Evolutionary conservation across 2,888 invertebrate genomes (phyloP).

Genomic region (Silvanus unidentatus): DNA sequence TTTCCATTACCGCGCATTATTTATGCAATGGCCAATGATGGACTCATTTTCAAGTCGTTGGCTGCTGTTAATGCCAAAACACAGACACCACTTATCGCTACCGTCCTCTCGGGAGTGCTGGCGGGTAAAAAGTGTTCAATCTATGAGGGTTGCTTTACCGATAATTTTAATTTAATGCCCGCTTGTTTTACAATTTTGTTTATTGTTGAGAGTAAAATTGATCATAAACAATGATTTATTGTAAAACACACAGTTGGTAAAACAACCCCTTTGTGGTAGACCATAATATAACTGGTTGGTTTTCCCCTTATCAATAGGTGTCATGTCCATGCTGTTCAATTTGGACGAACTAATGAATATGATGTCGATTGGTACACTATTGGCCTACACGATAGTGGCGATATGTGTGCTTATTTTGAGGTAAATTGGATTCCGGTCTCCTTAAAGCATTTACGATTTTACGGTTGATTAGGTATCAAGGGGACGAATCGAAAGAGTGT

Average conservation of each 20-base stretch:
- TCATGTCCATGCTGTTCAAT: conserved; percentile 86
- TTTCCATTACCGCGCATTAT: conserved; percentile 82
- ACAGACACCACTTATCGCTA: conserved; percentile 74
- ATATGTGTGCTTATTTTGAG: conserved; percentile 83
- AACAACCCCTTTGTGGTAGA: too few relatives aligned
- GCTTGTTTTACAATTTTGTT: too few relatives aligned
- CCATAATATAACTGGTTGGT: neutral
- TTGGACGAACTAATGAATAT: conserved; percentile 88
- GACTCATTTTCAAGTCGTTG: conserved; percentile 70
- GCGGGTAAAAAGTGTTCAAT: conserved; percentile 63
- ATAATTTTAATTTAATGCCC: too few relatives aligned
- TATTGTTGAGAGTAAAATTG: too few relatives aligned
- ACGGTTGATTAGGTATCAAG: conserved; percentile 29
- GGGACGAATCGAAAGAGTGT: conserved; percentile 19
- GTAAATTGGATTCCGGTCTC: conserved; percentile 43
- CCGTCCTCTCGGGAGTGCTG: conserved; percentile 67
- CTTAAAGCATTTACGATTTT: conserved; percentile 1
- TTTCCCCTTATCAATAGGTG: conserved; percentile 45
- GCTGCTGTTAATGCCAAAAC: conserved; percentile 66
- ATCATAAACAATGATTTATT: neutral
- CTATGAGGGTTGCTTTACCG: neutral
- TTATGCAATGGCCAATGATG: conserved; percentile 88
- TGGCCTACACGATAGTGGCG: conserved; percentile 89
- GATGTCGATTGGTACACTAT: conserved; percentile 90
- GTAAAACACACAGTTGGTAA: too few relatives aligned